Evolutionary conservation across 2,888 invertebrate species (phyloP).

Genomic region (Mythimna albipuncta): DNA sequence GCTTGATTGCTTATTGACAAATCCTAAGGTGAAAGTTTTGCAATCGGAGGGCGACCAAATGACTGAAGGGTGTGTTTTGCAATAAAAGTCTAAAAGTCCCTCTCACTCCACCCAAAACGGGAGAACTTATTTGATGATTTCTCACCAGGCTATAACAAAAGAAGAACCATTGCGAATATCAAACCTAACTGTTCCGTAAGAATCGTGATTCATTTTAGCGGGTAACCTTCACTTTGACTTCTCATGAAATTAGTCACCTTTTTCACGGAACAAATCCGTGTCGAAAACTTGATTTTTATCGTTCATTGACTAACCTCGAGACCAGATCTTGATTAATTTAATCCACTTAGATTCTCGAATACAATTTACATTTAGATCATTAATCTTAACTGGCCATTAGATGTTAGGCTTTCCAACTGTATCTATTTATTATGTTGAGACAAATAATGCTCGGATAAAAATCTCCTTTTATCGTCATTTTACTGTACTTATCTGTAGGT

Average conservation of each 20-base stretch:
- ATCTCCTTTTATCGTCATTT: background rate
- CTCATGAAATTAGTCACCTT: conserved; percentile 55
- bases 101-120: too few relatives aligned
- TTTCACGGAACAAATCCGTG: conserved; percentile 45
- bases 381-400: conserved; percentile 33
- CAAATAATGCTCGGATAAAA: background rate
- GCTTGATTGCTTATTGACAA: too few relatives aligned
- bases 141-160: background rate
- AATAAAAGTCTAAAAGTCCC: too few relatives aligned
- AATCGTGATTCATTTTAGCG: conserved; percentile 45
- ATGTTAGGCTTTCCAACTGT: background rate
- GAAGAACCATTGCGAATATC: conserved; percentile 21
- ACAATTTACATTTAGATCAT: conserved; percentile 13
- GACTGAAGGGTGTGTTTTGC: too few relatives aligned
- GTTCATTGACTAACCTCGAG: conserved; percentile 35
- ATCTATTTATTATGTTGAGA: background rate
- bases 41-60: too few relatives aligned
- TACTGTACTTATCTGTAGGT: background rate
- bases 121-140: too few relatives aligned
- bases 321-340: conserved; percentile 34
- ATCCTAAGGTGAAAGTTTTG: too few relatives aligned
- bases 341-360: conserved; percentile 35
- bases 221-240: conserved; percentile 51
- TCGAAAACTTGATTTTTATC: conserved; percentile 47
- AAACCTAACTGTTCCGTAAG: conserved; percentile 31